Evolutionary conservation across 2,113 vertebrate genomes (phyloP).

Genomic region (Platycercus adscitus): DNA sequence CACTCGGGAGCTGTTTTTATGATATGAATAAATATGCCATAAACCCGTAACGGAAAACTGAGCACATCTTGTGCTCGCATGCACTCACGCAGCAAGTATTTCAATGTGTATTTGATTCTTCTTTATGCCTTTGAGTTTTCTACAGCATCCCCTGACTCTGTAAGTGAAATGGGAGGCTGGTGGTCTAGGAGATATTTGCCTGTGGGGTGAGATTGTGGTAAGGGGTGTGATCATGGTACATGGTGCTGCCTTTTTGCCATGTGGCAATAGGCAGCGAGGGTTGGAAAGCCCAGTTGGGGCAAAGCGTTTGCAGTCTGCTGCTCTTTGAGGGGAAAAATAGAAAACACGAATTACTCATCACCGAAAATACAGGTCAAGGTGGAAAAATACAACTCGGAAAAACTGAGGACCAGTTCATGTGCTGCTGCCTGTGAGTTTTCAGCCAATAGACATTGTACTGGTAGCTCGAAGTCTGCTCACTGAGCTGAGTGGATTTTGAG

Average conservation of each 20-base stretch:
- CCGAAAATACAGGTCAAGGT: background rate
- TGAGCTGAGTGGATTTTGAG: background rate
- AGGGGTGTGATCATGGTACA: accelerated
- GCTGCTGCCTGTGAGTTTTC: background rate
- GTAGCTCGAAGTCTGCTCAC: background rate
- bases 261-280: accelerated
- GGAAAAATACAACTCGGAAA: background rate
- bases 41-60: background rate
- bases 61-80: accelerated
- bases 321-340: background rate
- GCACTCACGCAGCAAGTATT: background rate
- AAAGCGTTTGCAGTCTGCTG: background rate
- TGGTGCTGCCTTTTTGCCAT: background rate
- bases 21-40: background rate
- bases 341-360: background rate
- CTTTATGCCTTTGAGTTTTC: background rate
- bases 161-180: background rate
- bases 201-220: accelerated
- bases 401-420: background rate
- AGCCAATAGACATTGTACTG: background rate
- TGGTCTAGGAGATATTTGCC: background rate
- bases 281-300: accelerated
- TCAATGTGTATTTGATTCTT: background rate
- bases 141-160: background rate
- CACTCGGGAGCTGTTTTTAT: background rate